phyloP scores from a whole-genome alignment of 2,113 vertebrate species.

The Burhinus oedicnemus region DNA sequence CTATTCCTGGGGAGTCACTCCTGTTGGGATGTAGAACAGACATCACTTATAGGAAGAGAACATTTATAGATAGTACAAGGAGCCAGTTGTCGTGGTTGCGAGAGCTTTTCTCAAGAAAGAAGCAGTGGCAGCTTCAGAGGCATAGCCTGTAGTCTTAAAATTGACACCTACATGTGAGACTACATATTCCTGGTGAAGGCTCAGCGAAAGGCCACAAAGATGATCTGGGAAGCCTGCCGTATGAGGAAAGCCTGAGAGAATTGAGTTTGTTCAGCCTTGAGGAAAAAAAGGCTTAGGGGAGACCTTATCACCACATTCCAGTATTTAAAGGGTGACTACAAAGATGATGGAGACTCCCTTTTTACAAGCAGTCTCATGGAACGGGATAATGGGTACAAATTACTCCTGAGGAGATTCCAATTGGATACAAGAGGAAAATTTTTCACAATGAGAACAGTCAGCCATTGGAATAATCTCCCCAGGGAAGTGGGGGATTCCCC shows the following conservation, averaged over 20 bases:
- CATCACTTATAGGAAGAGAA: background rate
- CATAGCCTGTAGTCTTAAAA: background rate
- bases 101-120: background rate
- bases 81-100: background rate
- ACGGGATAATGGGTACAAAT: background rate
- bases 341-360: background rate
- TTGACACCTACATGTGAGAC: background rate
- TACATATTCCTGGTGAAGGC: background rate
- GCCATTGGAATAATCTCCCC: background rate
- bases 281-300: background rate
- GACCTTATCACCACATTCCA: background rate
- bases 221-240: background rate
- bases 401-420: background rate
- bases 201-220: background rate
- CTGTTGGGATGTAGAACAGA: background rate
- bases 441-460: background rate
- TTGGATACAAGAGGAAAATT: background rate
- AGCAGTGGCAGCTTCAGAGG: background rate
- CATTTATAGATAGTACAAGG: background rate
- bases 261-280: background rate
- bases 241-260: background rate
- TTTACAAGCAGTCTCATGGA: background rate
- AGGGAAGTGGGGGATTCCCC: background rate
- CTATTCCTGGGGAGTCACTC: rapidly evolving
- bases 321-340: background rate